These are phyloP conservation scores for Leucoptera coffeella DNA, from an alignment of 2,888 invertebrate genomes.

Conservation along the genomic window DNA sequence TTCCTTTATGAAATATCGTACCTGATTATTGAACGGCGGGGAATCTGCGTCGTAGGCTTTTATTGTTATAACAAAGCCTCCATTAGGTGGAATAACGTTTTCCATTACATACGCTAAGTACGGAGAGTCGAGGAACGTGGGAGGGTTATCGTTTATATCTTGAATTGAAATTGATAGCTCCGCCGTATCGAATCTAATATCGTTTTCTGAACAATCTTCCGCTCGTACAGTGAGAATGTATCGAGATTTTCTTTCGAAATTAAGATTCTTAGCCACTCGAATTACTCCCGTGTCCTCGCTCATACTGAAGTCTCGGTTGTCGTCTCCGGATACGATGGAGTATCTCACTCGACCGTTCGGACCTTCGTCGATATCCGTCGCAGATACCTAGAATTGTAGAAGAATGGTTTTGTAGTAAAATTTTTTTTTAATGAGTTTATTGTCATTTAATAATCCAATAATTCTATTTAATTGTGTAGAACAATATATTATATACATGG, in stretches of 20 bases:
- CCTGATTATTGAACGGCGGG: slow-evolving; percentile 82
- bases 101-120: slow-evolving; percentile 92
- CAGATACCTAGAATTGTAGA: slow-evolving; percentile 77
- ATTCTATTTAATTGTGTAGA: too few species aligned
- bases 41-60: slow-evolving; percentile 89
- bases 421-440: too few species aligned
- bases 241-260: slow-evolving; percentile 83
- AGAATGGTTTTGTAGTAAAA: too few species aligned
- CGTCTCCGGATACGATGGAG: slow-evolving; percentile 83
- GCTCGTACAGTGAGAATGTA: slow-evolving; percentile 81
- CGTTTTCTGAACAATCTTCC: slow-evolving; percentile 79
- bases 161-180: slow-evolving; percentile 78
- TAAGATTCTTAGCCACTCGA: slow-evolving; percentile 85
- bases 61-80: slow-evolving; percentile 75
- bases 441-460: too few species aligned
- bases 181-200: slow-evolving; percentile 67
- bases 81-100: slow-evolving; percentile 76
- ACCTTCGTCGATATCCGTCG: slow-evolving; percentile 83
- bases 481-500: too few species aligned
- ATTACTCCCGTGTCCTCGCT: slow-evolving; percentile 89
- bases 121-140: slow-evolving; percentile 90
- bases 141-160: slow-evolving; percentile 92
- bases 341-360: slow-evolving; percentile 88
- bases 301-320: slow-evolving; percentile 85
- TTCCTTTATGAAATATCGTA: slow-evolving; percentile 89